Evolutionary conservation across 2,797 vertebrate genomes (phyloP), one percentile per base, ranked within the genome.

Genomic region (Rhinophrynus dorsalis): DNA sequence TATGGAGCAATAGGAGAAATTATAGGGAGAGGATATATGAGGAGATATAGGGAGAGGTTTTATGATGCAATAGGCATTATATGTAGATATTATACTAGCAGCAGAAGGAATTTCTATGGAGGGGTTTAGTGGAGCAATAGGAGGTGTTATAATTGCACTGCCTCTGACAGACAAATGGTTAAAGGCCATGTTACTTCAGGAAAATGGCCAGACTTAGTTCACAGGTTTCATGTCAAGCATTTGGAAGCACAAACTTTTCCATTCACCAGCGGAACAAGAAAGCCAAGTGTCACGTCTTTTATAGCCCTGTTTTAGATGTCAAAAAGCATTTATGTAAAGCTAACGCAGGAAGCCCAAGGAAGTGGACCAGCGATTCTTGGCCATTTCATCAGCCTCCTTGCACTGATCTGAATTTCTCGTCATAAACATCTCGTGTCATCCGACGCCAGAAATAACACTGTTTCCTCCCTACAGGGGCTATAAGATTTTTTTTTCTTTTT

Each of bases 361-460:
- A 84, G 82, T 71, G 80, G 89, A 82, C 84, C 78, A 83, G 79
- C 78, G 83, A 82, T 80, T 75, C 21, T 72, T 86, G 81, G 86
- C 85, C 80, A 82, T 85, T 80, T 87, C 85, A 86, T 89, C 86
- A 69, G 69, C 79, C 62, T 74, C 71, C n/a, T n/a, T n/a, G 80
- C 81, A 83, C 83, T 83, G 85, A 79, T 84, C 83, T 82, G 84
- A 85, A 82, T 89, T 72, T 87, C 86, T 83, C 86, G 83, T 86
- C 88, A 79, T 86, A 86, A 85, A 86, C 82, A 81, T 81, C 80
- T 82, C 83, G 84, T 89, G 89, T 88, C 85, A 91, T 90, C 87
- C 81, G 82, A 92, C 84, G 89, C 89, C 89, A 90, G 85, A 81
- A 88, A 87, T 85, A 91, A 92, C 86, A 92, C 54, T 45, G 74